These are phyloP conservation scores for Semnornis frantzii DNA, from an alignment of 2,113 vertebrate genomes.

Conservation along the genomic window DNA sequence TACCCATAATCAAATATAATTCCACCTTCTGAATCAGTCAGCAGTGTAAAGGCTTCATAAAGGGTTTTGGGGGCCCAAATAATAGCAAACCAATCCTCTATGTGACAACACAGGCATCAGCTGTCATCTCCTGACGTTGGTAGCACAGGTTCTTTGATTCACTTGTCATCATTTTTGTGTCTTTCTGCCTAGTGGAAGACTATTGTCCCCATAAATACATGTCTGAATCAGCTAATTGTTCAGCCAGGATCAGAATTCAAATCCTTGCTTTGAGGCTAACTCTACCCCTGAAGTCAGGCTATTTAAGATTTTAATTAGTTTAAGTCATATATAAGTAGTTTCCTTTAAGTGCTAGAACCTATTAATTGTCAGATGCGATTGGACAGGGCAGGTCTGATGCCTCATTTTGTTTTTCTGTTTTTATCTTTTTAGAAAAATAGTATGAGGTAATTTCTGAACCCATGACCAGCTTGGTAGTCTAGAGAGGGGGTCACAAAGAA, in stretches of 20 bases:
- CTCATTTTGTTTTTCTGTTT: not conserved
- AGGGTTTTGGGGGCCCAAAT: constrained; percentile 41
- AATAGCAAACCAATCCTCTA: constrained; percentile 53
- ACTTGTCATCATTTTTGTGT: constrained; percentile 68
- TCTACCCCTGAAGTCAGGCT: not conserved
- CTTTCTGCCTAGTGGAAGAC: constrained; percentile 46
- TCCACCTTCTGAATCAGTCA: constrained; percentile 15
- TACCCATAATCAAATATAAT: constrained; percentile 54
- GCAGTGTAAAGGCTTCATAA: constrained; percentile 20
- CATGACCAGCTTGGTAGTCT: not conserved
- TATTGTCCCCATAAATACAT: constrained; percentile 57
- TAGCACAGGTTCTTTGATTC: constrained; percentile 58
- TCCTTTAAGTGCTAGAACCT: not conserved
- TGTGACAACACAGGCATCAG: constrained; percentile 57
- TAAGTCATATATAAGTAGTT: constrained; percentile 39
- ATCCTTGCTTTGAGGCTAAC: constrained; percentile 40
- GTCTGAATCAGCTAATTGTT: constrained; percentile 64
- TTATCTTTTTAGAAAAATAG: not conserved
- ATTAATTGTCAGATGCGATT: not conserved
- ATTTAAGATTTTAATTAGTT: constrained; percentile 37
- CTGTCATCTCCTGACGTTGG: constrained; percentile 30
- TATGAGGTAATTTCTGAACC: not conserved
- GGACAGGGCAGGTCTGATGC: not conserved
- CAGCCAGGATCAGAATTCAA: constrained; percentile 50
- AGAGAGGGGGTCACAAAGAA: not conserved